These are phyloP conservation scores for Drosophila gunungcola DNA, from an alignment of 1,140 invertebrate species.

Conservation along the genomic window DNA sequence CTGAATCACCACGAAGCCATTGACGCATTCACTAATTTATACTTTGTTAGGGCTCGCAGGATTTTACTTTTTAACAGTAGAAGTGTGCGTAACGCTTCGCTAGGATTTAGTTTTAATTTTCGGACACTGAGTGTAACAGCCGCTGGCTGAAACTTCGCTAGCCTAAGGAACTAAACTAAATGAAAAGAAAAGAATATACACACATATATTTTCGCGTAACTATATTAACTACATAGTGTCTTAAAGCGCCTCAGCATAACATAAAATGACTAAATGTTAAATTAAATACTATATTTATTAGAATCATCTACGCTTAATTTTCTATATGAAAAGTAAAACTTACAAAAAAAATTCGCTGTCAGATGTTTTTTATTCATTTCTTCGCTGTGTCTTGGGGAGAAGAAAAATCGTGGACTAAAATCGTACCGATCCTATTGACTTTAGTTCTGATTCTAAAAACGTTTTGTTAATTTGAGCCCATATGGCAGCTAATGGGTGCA, in stretches of 20 bases:
- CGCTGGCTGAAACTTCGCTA: neutral
- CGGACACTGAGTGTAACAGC: conserved; percentile 10
- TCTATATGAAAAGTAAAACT: conserved; percentile 72
- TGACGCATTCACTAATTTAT: conserved; percentile 55
- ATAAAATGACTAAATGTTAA: conserved; percentile 55
- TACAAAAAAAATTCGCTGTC: neutral
- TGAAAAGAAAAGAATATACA: conserved; percentile 44
- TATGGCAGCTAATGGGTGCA: no score
- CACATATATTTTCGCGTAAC: conserved; percentile 56
- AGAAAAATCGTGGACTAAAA: no score
- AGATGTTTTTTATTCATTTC: neutral
- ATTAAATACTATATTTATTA: conserved; percentile 66
- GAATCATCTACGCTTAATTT: conserved; percentile 74
- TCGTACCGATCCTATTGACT: no score
- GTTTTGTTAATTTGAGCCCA: no score
- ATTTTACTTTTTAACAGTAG: conserved; percentile 32
- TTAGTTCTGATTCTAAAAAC: no score
- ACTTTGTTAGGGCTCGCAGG: conserved; percentile 7
- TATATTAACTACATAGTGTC: conserved; percentile 52
- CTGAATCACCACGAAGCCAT: conserved; percentile 36
- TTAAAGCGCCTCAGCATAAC: conserved; percentile 70
- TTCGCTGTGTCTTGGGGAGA: neutral
- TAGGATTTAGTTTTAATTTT: conserved; percentile 13
- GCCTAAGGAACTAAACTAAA: conserved; percentile 30
- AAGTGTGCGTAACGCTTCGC: conserved; percentile 36